Conservation (phyloP, 2,888 invertebrate genomes). For the Litoditis marina region DNA sequence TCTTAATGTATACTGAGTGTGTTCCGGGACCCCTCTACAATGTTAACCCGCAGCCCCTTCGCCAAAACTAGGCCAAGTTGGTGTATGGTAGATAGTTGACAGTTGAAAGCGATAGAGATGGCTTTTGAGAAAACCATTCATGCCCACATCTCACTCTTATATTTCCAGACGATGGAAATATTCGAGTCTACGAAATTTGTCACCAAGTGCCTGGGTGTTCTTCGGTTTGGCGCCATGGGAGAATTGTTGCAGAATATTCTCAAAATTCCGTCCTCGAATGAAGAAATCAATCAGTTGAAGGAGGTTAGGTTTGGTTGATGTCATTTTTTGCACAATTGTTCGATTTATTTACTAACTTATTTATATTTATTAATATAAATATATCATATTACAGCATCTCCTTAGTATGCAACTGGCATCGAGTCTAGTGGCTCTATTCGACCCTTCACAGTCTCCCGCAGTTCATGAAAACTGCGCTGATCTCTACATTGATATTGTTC, state of each 20-base stretch:
- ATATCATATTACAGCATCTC: conserved; percentile 24
- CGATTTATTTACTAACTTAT: background rate
- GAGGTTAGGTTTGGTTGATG: conserved; percentile 13
- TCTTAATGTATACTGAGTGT: too few species aligned
- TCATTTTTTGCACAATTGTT: too few species aligned
- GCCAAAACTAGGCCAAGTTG: too few species aligned
- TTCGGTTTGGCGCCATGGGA: conserved; percentile 29
- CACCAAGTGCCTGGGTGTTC: too few species aligned
- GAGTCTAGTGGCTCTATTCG: conserved; percentile 22
- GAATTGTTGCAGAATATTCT: conserved; percentile 27
- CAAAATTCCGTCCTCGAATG: conserved; percentile 15
- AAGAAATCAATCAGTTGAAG: conserved; percentile 20
- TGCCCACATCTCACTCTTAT: too few species aligned
- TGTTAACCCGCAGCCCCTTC: too few species aligned
- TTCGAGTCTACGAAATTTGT: too few species aligned
- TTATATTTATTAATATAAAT: background rate
- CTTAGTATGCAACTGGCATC: conserved; percentile 26
- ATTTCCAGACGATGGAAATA: too few species aligned
- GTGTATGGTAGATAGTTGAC: too few species aligned
- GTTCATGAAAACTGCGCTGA: conserved; percentile 36
- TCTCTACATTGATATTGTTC: conserved; percentile 28
- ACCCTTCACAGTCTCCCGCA: conserved; percentile 13
- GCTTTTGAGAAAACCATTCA: too few species aligned
- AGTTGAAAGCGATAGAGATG: too few species aligned
- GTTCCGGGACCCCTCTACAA: too few species aligned